phyloP scores from a whole-genome alignment of 2,797 vertebrate species.

The Brachymystax lenok region DNA sequence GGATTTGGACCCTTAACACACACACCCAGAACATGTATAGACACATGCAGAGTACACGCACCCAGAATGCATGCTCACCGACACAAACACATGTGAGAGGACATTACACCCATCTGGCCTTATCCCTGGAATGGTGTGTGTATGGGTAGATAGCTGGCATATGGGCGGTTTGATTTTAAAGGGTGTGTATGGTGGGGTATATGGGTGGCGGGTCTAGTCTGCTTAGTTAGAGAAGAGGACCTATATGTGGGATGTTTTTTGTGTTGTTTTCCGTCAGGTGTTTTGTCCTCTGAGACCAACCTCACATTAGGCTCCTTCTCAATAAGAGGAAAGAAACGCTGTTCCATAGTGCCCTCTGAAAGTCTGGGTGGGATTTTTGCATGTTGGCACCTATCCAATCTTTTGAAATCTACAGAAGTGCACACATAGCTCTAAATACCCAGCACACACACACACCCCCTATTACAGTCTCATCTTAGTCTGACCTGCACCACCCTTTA shows the following conservation, averaged over 20 bases:
- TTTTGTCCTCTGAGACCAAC: too few relatives aligned
- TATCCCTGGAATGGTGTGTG: slow-evolving; percentile 55
- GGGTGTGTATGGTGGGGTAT: not conserved
- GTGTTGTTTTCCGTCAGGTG: slow-evolving; percentile 12
- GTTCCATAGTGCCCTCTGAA: not conserved
- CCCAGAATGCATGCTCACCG: not conserved
- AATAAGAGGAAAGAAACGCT: not conserved
- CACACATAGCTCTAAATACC: not conserved
- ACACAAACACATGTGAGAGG: slow-evolving; percentile 38
- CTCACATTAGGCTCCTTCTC: not conserved
- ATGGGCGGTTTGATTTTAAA: slow-evolving; percentile 3
- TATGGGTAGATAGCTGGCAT: not conserved
- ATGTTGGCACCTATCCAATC: not conserved
- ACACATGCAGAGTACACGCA: not conserved
- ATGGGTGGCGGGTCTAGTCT: slow-evolving; percentile 8
- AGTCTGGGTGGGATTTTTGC: not conserved
- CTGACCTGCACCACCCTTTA: slow-evolving; percentile 2
- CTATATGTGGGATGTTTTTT: slow-evolving; percentile 37
- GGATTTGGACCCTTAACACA: slow-evolving; percentile 49
- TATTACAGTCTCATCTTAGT: slow-evolving; percentile 9
- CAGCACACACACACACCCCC: not conserved
- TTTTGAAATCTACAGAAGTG: slow-evolving; percentile 7
- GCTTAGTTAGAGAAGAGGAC: slow-evolving; percentile 27
- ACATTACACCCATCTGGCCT: slow-evolving; percentile 51
- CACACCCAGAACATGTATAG: too few relatives aligned